Conservation (phyloP, 2,888 invertebrate species). For the Yponomeuta plumbellus region DNA sequence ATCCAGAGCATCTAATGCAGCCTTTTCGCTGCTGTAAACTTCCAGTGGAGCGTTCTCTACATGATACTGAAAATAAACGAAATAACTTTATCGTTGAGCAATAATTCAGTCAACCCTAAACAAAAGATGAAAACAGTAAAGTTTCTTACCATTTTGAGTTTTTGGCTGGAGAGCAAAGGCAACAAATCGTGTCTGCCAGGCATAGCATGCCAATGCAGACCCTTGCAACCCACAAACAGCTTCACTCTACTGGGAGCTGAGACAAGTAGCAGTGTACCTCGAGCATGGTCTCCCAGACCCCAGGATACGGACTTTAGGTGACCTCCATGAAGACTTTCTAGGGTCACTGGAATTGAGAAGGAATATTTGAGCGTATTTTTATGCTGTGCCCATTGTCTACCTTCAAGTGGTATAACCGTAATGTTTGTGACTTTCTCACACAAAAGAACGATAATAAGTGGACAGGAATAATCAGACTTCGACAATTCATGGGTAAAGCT, state of each 20-base stretch:
- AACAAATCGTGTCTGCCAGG: slow-evolving; percentile 77
- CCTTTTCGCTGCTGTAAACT: slow-evolving; percentile 66
- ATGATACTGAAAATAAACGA: slow-evolving; percentile 64
- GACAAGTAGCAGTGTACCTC: slow-evolving; percentile 72
- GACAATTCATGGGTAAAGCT: too few species aligned
- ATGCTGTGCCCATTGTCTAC: too few species aligned
- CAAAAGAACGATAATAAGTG: too few species aligned
- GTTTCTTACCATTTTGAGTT: slow-evolving; percentile 74
- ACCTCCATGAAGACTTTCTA: slow-evolving; percentile 79
- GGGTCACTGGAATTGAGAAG: slow-evolving; percentile 70
- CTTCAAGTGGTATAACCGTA: too few species aligned
- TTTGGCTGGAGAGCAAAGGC: slow-evolving; percentile 66
- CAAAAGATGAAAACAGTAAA: neutral
- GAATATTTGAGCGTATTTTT: too few species aligned
- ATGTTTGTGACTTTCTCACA: too few species aligned
- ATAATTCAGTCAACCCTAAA: neutral
- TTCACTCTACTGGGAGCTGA: slow-evolving; percentile 78
- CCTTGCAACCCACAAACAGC: slow-evolving; percentile 80
- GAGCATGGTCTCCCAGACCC: slow-evolving; percentile 74
- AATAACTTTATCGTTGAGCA: neutral
- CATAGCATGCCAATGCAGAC: slow-evolving; percentile 79
- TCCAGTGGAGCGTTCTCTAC: slow-evolving; percentile 77
- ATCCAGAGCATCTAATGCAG: slow-evolving; percentile 67
- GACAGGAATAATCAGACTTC: too few species aligned
- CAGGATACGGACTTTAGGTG: slow-evolving; percentile 78